Conservation (phyloP, 1,140 invertebrate species). For the Achatina immaculata region DNA sequence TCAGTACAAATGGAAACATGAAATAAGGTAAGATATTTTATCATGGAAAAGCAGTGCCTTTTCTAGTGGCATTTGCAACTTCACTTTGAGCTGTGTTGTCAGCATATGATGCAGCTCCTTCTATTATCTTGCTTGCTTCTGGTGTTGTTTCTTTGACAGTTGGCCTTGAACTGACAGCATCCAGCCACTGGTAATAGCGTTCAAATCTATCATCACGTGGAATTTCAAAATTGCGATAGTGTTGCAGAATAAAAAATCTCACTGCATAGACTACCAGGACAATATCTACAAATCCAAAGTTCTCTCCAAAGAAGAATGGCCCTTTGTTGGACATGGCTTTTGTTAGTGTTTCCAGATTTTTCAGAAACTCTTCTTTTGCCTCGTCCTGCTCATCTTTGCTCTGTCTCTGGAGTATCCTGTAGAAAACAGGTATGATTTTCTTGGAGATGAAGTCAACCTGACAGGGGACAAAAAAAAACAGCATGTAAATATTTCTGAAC, state of each 20-base stretch:
- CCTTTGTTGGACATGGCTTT: constrained; percentile 43
- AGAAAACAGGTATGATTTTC: not conserved
- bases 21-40: no score
- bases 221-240: constrained; percentile 51
- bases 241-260: constrained; percentile 46
- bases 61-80: constrained; percentile 49
- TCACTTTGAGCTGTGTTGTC: constrained; percentile 48
- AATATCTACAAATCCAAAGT: not conserved
- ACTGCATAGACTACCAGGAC: constrained; percentile 43
- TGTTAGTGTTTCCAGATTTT: constrained; percentile 41
- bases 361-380: constrained; percentile 44
- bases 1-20: no score
- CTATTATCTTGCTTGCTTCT: constrained; percentile 11
- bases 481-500: no score
- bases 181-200: constrained; percentile 48
- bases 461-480: not conserved
- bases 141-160: constrained; percentile 31
- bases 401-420: constrained; percentile 27
- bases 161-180: constrained; percentile 40
- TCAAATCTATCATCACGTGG: constrained; percentile 45
- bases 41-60: constrained; percentile 46
- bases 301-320: constrained; percentile 45
- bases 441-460: not conserved
- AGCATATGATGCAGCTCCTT: constrained; percentile 48
- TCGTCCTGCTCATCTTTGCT: constrained; percentile 45